Base-by-base conservation (phyloP, 2,888 invertebrate species). In the Lathronympha strigana region DNA sequence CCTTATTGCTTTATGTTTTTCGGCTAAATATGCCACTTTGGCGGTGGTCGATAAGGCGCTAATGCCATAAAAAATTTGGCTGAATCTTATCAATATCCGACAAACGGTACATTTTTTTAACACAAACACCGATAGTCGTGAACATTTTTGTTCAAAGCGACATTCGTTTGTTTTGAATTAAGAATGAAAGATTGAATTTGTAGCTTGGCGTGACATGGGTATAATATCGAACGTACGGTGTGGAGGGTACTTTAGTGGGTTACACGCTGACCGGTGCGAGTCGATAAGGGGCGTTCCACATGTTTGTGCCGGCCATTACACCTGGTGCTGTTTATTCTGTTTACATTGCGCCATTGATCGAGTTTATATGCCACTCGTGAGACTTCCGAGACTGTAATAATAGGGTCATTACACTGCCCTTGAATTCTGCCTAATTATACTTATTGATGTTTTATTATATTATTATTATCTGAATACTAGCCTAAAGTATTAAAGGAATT, bases 251-350 rank as follows among this genome's bases (percentile, higher is more conserved):
- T 78, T 83, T 85, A 87, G 77, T 85, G 76, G 84, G 84, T 86
- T 86, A 83, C 76, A 77, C 70, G 76, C 71, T 77, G 80, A 74
- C 78, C 77, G 78, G 70, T 74, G 73, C 72, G 69, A 80, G 81
- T 83, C 82, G 84, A 84, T 84, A 83, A 82, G 78, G 80, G 79
- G 80, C 77, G 70, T 76, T 76, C 77, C 77, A 80, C 78, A 74
- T 77, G 76, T 80, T 73, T 74, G 73, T 73, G 70, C 72, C 75
- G 71, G 72, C 72, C 72, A 78, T 81, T 79, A 81, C 75, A 76
- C 75, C 73, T 74, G 72, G 74, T 76, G 71, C 78, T 76, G 74
- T 78, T 79, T 79, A 78, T 78, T 79, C 76, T 82, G 82, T 82
- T 79, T 80, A 80, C 77, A 76, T 72, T 78, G 76, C 75, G 73